These are phyloP conservation scores for Varanus komodoensis DNA, from an alignment of 2,113 vertebrate genomes.

Conservation along the genomic window DNA sequence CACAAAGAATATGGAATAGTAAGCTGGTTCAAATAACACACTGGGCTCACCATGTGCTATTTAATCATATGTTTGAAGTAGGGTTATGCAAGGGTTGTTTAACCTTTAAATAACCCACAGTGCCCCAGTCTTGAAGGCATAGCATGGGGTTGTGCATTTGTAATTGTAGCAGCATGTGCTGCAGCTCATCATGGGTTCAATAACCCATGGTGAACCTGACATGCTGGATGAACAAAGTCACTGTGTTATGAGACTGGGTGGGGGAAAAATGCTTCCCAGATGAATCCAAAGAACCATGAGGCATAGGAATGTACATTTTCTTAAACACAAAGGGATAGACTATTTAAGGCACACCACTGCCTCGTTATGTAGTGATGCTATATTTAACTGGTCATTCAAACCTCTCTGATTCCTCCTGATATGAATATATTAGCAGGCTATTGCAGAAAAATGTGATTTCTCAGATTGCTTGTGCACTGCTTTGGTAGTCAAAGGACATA, in stretches of 20 bases:
- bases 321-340: neutral
- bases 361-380: neutral
- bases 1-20: neutral
- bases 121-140: too few species aligned
- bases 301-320: neutral
- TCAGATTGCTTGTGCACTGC: neutral
- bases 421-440: neutral
- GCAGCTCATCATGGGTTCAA: too few species aligned
- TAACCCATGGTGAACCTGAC: too few species aligned
- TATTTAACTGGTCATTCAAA: neutral
- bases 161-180: too few species aligned
- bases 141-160: too few species aligned
- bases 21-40: too few species aligned
- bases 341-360: too few species aligned
- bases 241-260: neutral
- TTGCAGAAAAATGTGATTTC: neutral
- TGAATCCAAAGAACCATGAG: neutral
- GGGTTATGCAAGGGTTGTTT: too few species aligned
- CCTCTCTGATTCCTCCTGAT: neutral
- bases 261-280: neutral
- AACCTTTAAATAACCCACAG: too few species aligned
- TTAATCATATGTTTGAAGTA: too few species aligned
- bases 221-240: too few species aligned
- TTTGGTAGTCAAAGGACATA: neutral
- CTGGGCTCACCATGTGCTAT: too few species aligned